Conservation (phyloP, 2,797 vertebrate species). For the Hephaestus fuliginosus region DNA sequence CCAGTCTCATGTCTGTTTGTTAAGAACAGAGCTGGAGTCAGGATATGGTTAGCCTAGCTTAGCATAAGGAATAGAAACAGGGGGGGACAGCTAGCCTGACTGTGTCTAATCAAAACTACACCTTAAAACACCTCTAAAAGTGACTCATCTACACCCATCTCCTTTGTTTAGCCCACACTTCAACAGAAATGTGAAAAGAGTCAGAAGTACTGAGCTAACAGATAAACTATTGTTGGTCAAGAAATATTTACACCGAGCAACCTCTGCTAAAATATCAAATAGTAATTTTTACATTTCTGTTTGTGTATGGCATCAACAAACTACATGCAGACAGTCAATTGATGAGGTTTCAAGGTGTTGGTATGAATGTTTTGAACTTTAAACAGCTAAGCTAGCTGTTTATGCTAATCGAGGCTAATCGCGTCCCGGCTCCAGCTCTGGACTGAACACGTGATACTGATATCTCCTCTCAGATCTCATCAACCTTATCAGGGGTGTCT, state of each 20-base stretch:
- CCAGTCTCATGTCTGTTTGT: not conserved
- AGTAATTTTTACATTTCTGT: not conserved
- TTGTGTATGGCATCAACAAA: not conserved
- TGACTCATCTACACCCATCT: not conserved
- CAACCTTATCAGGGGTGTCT: not conserved
- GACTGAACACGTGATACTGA: not conserved
- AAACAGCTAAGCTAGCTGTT: not conserved
- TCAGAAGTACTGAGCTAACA: not conserved
- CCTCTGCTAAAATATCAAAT: not conserved
- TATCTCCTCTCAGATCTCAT: not conserved
- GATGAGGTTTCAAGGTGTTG: not conserved
- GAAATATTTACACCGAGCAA: not conserved
- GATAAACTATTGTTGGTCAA: not conserved
- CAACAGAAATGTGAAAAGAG: not conserved
- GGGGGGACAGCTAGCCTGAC: not conserved
- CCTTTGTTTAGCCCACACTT: not conserved
- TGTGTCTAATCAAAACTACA: not conserved
- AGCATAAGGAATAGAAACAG: not conserved
- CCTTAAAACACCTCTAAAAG: not conserved
- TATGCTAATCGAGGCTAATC: not conserved
- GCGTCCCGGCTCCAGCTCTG: too few species aligned
- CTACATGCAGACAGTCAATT: too few species aligned
- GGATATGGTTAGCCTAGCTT: conserved; percentile 4
- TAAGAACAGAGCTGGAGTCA: not conserved
- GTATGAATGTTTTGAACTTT: not conserved